Conservation (phyloP, 2,113 vertebrate genomes). For the Ctenomys sociabilis region DNA sequence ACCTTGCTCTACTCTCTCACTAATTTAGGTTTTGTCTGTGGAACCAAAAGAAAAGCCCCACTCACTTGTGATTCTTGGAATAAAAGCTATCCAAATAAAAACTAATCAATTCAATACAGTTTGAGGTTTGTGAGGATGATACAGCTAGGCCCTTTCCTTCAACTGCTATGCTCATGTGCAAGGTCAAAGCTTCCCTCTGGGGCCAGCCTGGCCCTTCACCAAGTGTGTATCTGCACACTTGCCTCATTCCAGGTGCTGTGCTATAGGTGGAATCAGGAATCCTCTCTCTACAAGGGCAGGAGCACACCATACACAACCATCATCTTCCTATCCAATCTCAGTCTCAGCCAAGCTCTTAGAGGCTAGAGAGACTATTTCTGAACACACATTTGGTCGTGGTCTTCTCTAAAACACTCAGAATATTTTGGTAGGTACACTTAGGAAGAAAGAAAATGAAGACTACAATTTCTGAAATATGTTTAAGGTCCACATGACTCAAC, state of each 20-base stretch:
- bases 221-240: background rate
- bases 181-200: background rate
- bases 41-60: background rate
- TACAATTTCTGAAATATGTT: background rate
- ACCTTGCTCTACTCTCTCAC: background rate
- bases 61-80: background rate
- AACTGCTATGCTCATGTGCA: accelerated
- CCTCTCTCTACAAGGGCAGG: background rate
- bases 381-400: background rate
- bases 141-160: background rate
- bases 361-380: background rate
- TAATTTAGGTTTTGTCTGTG: background rate
- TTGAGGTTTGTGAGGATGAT: background rate
- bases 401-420: background rate
- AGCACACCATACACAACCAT: background rate
- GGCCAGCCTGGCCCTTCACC: background rate
- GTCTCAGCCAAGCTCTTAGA: background rate
- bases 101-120: background rate
- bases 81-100: background rate
- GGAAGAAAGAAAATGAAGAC: background rate
- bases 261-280: background rate
- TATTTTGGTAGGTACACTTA: background rate
- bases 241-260: no score
- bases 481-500: background rate
- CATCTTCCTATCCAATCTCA: no score